Evolutionary conservation across 2,113 vertebrate genomes (phyloP).

Genomic region (Osmerus mordax): DNA sequence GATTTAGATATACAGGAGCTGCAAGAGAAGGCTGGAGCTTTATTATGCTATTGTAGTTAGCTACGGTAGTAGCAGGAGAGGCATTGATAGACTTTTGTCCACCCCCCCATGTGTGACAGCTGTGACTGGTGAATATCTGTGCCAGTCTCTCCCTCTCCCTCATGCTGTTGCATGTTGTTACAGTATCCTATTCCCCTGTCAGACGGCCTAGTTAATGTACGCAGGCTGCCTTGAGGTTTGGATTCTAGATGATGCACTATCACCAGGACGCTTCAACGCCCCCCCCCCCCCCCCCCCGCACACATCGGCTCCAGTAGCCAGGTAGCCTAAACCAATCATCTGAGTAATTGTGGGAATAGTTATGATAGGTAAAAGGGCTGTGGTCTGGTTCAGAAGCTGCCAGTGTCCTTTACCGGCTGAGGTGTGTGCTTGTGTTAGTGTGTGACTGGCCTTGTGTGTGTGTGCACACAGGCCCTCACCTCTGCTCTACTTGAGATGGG

Average conservation of each 20-base stretch:
- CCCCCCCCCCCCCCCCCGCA: constrained; percentile 9
- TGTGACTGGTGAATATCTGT: constrained; percentile 59
- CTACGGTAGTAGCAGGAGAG: constrained; percentile 21
- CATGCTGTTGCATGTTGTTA: constrained; percentile 66
- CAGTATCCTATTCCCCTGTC: constrained; percentile 56
- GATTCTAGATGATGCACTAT: constrained; percentile 33
- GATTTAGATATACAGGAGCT: too few relatives aligned
- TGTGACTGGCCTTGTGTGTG: constrained; percentile 16
- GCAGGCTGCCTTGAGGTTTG: constrained; percentile 33
- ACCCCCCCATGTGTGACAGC: constrained; percentile 60
- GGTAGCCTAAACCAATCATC: constrained; percentile 71
- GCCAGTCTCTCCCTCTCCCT: constrained; percentile 54
- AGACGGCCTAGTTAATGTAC: constrained; percentile 62
- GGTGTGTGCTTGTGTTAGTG: constrained; percentile 29
- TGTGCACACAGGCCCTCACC: constrained; percentile 66
- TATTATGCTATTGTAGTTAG: too few relatives aligned
- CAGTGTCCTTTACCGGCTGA: constrained; percentile 40
- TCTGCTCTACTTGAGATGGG: constrained; percentile 78
- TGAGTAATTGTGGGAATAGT: constrained; percentile 76
- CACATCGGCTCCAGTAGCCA: constrained; percentile 43
- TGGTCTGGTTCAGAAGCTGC: constrained; percentile 40
- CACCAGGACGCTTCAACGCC: constrained; percentile 53
- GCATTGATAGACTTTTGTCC: constrained; percentile 48
- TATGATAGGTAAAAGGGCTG: constrained; percentile 71
- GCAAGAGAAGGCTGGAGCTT: too few relatives aligned